These are phyloP conservation scores for Pediacus dermestoides DNA, from an alignment of 2,888 invertebrate genomes.

Conservation along the genomic window DNA sequence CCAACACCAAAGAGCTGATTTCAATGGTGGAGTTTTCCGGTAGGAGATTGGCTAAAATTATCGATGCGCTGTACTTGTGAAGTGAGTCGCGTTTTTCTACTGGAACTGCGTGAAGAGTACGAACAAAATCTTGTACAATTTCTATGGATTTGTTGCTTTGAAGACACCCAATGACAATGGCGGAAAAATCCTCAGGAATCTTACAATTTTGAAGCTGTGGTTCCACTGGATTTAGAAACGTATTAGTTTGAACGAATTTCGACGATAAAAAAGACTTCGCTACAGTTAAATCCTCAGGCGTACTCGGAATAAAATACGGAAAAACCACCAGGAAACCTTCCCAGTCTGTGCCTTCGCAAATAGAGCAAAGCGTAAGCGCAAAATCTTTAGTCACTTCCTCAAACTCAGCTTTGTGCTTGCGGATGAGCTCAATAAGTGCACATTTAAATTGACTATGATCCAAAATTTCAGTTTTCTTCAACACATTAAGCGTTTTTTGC, in stretches of 20 bases:
- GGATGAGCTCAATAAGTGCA: conserved; percentile 52
- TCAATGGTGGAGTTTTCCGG: conserved; percentile 47
- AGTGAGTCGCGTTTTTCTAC: conserved; percentile 24
- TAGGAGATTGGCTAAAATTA: conserved; percentile 51
- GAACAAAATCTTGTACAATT: conserved; percentile 23
- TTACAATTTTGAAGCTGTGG: conserved; percentile 5
- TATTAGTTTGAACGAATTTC: conserved; percentile 48
- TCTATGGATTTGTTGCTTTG: conserved; percentile 18
- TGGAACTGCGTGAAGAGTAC: conserved; percentile 25
- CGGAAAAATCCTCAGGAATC: conserved; percentile 24
- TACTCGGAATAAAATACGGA: conserved; percentile 61
- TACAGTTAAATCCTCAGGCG: conserved; percentile 46
- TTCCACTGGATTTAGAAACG: conserved; percentile 11
- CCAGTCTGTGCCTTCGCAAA: too few species aligned
- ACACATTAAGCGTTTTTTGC: conserved; percentile 51
- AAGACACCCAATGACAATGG: conserved; percentile 25
- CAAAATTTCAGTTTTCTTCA: conserved; percentile 36
- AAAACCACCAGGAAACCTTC: conserved; percentile 58
- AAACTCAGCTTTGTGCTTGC: background rate
- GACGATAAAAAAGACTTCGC: conserved; percentile 50
- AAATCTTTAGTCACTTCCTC: conserved; percentile 27
- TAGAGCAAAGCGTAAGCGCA: too few species aligned
- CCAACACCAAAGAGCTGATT: conserved; percentile 45
- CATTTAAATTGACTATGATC: conserved; percentile 45
- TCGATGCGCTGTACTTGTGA: conserved; percentile 42